Evolutionary conservation across 2,888 invertebrate species (phyloP).

Genomic region (Deilephila elpenor): DNA sequence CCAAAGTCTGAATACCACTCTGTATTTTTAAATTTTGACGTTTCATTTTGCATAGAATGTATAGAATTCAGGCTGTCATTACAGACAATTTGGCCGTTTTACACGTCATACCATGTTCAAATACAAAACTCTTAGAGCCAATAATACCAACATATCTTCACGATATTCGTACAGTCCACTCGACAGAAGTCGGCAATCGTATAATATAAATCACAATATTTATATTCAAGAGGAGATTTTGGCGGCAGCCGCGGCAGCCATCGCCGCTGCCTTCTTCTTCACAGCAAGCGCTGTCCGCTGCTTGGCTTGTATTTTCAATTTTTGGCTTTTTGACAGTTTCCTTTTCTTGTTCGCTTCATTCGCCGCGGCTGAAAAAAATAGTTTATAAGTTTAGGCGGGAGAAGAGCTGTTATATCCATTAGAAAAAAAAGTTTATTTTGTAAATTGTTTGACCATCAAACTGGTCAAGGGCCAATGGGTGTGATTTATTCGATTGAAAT

Average conservation of each 20-base stretch:
- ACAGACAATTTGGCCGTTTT: too few relatives aligned
- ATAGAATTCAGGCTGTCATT: too few relatives aligned
- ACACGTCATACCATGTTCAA: background rate
- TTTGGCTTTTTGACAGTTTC: slow-evolving; percentile 77
- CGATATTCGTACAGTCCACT: slow-evolving; percentile 3
- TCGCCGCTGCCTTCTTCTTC: slow-evolving; percentile 78
- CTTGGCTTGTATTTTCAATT: slow-evolving; percentile 76
- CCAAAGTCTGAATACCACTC: too few relatives aligned
- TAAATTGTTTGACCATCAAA: too few relatives aligned
- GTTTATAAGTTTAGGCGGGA: background rate
- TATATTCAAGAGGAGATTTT: slow-evolving; percentile 57
- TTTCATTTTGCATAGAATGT: too few relatives aligned
- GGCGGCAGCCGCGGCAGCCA: slow-evolving; percentile 72
- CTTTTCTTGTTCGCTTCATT: slow-evolving; percentile 71
- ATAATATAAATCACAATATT: background rate
- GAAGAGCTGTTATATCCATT: background rate
- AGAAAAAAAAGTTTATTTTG: too few relatives aligned
- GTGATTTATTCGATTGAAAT: too few relatives aligned
- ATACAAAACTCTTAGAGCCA: background rate
- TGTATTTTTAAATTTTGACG: too few relatives aligned
- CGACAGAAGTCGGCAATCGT: background rate
- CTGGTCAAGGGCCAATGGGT: too few relatives aligned
- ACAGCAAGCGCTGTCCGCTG: slow-evolving; percentile 78
- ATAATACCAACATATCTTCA: background rate
- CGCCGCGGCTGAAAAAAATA: slow-evolving; percentile 48